Base-by-base conservation (phyloP, 2,888 invertebrate genomes). In the Pterostichus niger region DNA sequence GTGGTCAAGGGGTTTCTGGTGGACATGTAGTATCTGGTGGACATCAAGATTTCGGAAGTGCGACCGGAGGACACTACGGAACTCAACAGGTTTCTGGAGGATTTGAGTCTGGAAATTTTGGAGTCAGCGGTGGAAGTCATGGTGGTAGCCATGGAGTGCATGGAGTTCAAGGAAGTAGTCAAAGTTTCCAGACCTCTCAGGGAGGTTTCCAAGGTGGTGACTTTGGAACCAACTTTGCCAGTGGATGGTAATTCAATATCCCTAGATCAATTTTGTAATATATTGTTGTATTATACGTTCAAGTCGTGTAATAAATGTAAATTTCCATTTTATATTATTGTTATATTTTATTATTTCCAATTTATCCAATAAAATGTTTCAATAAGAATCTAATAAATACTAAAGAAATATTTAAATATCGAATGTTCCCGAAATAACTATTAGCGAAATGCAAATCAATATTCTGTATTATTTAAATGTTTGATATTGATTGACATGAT, bases 41-140 rank as follows among this genome's bases (percentile, higher is more conserved):
- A 15, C 11, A 13, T 6, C 9, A 15, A 5, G 15, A 54, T 49
- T 49, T 4, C 17, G 54, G 54, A 54, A 7, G 15, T 13, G 15
- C 13, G 3, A 31, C 54, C 52, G 52, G 68, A 31, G 68, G 68
- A 49, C 15, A 13, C 2, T 79, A 46, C 33, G 49, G 44, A 33
- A 71, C 80, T 11, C 49, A 15, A 68, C 31, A 81, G 79, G 79
- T 44, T 4, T 54, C 40, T 78, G 44, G 61, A 61, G 61, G 78
- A 40, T 77, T 31, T 33, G 35, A 11, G 7, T 78, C 78, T 40
- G 75, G 75, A 31, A 17, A 52, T 2, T 71, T 11, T 17, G 68
- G 13, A 15, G 11, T 35, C 35, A 64, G 35, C 61, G 35, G 44
- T 44, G 44, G 40, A 31, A 75, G 75, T 33, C 17, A 44, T 10